Evolutionary conservation across 2,797 vertebrate species (phyloP).

Genomic region (Sylvia borin): DNA sequence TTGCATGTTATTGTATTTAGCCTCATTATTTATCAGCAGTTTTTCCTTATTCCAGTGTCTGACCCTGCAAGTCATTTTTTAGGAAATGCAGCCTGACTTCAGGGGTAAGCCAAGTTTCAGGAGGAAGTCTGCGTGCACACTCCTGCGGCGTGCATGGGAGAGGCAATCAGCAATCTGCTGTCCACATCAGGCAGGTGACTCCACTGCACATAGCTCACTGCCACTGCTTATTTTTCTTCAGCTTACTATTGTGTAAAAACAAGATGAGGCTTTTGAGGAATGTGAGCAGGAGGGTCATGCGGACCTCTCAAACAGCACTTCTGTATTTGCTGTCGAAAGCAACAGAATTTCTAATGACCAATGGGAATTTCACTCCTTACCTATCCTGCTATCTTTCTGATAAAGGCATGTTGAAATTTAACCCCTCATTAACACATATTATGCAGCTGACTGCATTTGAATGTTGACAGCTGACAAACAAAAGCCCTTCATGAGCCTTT

Average conservation of each 20-base stretch:
- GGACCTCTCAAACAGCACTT: background rate
- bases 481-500: background rate
- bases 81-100: background rate
- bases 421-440: background rate
- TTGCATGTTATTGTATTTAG: background rate
- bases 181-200: background rate
- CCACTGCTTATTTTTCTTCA: background rate
- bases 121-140: fast-evolving
- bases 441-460: background rate
- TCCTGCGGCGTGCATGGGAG: fast-evolving
- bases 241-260: background rate
- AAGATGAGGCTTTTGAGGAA: background rate
- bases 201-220: background rate
- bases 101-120: background rate
- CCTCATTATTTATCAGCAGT: background rate
- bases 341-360: background rate
- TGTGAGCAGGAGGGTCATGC: background rate
- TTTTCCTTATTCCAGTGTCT: background rate
- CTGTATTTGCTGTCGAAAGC: background rate
- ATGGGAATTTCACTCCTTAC: background rate
- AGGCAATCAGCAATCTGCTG: background rate
- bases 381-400: background rate
- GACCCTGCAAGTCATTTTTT: background rate
- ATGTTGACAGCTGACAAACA: background rate
- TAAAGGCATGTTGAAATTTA: background rate